A percentile compares a stretch with the other conserved stretches of the same genome.
phyloP scores from a whole-genome alignment of 2,888 invertebrate genomes.

The Selenia dentaria region DNA sequence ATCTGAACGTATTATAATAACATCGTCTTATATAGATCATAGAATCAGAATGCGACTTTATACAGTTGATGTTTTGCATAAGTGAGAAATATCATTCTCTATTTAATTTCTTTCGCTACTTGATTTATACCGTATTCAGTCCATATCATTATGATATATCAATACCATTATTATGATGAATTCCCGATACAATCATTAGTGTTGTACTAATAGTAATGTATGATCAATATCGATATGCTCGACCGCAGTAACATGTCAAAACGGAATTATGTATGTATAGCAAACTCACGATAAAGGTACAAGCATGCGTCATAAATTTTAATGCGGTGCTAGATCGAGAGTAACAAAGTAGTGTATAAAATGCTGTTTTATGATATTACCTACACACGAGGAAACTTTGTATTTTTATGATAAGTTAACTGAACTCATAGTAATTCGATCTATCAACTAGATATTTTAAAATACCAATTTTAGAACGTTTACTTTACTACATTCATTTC shows the following conservation, averaged over 20 bases:
- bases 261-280: slow-evolving; percentile 20
- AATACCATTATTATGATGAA: slow-evolving; percentile 14
- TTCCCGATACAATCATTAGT: slow-evolving; percentile 18
- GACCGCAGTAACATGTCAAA: slow-evolving; percentile 12
- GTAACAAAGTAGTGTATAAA: slow-evolving; percentile 19
- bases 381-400: neutral
- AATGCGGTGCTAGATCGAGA: slow-evolving; percentile 13
- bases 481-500: too few species aligned
- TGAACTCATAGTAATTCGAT: neutral
- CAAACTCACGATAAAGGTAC: slow-evolving; percentile 14
- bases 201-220: slow-evolving; percentile 19
- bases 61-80: too few species aligned
- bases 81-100: too few species aligned
- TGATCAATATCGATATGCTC: slow-evolving; percentile 11
- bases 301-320: slow-evolving; percentile 18
- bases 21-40: too few species aligned
- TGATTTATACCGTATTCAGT: neutral
- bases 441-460: neutral
- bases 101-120: too few species aligned
- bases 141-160: slow-evolving; percentile 3
- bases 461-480: too few species aligned
- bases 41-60: too few species aligned
- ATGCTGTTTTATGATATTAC: slow-evolving; percentile 5
- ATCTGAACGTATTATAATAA: too few species aligned
- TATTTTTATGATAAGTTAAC: neutral